These are phyloP conservation scores for Arge pagana DNA, from an alignment of 2,888 invertebrate species.

Conservation along the genomic window DNA sequence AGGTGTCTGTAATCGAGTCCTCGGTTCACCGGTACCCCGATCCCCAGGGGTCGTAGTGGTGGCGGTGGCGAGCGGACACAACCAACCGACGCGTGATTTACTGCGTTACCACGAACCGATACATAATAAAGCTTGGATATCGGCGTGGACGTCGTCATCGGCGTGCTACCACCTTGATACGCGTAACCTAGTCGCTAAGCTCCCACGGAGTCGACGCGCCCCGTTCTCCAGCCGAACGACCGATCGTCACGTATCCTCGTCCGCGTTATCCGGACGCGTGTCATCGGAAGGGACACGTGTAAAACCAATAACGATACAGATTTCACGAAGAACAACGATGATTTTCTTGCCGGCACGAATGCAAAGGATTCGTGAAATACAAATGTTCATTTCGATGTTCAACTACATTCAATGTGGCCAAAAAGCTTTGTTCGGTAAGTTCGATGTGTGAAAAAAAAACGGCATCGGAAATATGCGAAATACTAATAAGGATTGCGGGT, in stretches of 20 bases:
- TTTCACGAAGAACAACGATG: too few relatives aligned
- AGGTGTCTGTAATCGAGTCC: slow-evolving; percentile 13
- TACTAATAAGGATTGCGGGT: too few relatives aligned
- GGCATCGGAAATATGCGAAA: too few relatives aligned
- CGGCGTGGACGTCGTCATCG: slow-evolving; percentile 2
- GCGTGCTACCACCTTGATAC: neutral
- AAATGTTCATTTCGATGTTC: too few relatives aligned
- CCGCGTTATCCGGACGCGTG: neutral
- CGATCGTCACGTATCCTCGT: slow-evolving; percentile 18
- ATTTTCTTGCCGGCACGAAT: too few relatives aligned
- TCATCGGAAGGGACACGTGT: too few relatives aligned
- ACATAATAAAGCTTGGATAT: slow-evolving; percentile 15
- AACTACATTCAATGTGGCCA: too few relatives aligned
- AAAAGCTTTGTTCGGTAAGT: too few relatives aligned
- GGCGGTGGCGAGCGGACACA: neutral
- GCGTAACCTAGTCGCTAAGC: slow-evolving; percentile 11
- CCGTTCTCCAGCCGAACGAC: slow-evolving; percentile 7
- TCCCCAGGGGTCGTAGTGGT: neutral
- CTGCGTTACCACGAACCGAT: slow-evolving; percentile 1
- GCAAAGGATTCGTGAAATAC: too few relatives aligned
- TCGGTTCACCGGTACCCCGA: neutral
- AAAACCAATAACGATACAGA: too few relatives aligned
- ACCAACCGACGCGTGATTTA: slow-evolving; percentile 17
- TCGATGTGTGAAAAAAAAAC: too few relatives aligned
- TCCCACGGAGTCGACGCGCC: slow-evolving; percentile 18